Evolutionary conservation across 2,113 vertebrate genomes (phyloP).

Genomic region (Eublepharis macularius): DNA sequence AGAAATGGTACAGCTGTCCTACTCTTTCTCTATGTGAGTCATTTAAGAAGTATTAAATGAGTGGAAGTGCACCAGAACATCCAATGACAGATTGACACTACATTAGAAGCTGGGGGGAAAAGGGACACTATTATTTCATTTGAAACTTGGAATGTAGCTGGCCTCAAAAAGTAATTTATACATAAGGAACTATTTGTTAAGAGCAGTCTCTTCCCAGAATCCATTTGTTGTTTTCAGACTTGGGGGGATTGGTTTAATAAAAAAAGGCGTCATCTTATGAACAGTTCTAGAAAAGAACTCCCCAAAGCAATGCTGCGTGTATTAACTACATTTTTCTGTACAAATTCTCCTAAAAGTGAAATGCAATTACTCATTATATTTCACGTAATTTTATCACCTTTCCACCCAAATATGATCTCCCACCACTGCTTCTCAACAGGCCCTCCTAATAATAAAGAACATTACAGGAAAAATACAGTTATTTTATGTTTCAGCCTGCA

Average conservation of each 20-base stretch:
- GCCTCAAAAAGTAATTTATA: neutral
- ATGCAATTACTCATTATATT: neutral
- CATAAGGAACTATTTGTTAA: neutral
- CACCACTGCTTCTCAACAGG: neutral
- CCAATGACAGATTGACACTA: neutral
- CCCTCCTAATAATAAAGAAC: neutral
- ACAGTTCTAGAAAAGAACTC: neutral
- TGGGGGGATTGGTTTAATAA: neutral
- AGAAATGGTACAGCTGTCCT: neutral
- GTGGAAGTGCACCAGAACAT: neutral
- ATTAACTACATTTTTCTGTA: neutral
- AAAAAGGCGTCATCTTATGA: neutral
- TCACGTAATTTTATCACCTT: no score
- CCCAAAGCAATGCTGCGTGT: neutral
- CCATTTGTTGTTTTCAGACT: neutral
- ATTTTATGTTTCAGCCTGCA: no score
- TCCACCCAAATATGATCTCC: no score
- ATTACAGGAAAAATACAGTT: neutral
- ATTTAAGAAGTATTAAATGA: neutral
- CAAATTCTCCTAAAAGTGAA: neutral
- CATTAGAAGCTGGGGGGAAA: neutral
- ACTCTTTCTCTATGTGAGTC: neutral
- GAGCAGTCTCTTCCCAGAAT: neutral
- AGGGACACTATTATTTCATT: neutral
- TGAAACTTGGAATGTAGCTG: neutral